phyloP scores from a whole-genome alignment of 2,113 vertebrate genomes.

The Brachypteracias leptosomus region DNA sequence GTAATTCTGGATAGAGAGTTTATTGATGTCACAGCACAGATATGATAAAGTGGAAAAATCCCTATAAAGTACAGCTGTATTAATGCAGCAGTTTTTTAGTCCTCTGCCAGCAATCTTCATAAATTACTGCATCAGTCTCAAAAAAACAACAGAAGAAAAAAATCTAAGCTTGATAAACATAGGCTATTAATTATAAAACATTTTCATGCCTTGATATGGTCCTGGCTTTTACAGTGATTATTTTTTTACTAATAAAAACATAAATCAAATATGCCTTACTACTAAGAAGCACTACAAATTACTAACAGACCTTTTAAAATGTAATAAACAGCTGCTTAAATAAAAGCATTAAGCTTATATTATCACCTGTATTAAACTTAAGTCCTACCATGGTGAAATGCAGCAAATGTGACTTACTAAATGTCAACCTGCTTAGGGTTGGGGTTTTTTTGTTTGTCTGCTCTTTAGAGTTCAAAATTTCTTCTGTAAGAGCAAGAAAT shows the following conservation, averaged over 20 bases:
- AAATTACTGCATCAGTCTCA: conserved; percentile 4
- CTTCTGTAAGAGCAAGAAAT: background rate
- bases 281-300: background rate
- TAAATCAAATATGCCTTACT: conserved; percentile 23
- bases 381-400: background rate
- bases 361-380: background rate
- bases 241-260: background rate
- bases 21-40: background rate
- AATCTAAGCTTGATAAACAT: conserved; percentile 24
- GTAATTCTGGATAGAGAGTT: background rate
- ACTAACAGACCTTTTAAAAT: conserved; percentile 17
- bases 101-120: background rate
- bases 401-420: background rate
- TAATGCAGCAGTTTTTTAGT: conserved; percentile 9
- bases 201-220: conserved; percentile 10
- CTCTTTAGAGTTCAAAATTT: background rate
- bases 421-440: background rate
- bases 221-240: background rate
- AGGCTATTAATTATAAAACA: conserved; percentile 21
- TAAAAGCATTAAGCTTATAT: background rate
- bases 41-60: background rate
- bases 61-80: background rate
- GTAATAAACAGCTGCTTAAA: background rate
- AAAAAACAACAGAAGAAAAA: conserved; percentile 43
- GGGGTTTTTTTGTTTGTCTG: background rate